These are phyloP conservation scores for Carassius carassius DNA, from an alignment of 2,113 vertebrate species.

Conservation along the genomic window DNA sequence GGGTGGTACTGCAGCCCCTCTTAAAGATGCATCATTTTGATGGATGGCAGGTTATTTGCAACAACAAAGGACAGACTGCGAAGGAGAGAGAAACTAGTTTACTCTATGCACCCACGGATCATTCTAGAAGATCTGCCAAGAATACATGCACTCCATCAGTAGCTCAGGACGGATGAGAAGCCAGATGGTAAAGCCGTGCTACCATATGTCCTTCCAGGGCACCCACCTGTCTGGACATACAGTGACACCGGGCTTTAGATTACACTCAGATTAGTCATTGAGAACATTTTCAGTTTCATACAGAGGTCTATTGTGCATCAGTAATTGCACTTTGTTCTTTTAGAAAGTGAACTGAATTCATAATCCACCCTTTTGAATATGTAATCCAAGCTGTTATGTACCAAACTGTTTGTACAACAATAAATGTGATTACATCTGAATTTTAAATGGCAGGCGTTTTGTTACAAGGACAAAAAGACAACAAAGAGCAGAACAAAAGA, in stretches of 20 bases:
- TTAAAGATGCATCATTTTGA: slow-evolving; percentile 54
- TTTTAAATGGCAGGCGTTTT: slow-evolving; percentile 12
- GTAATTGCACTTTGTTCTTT: background rate
- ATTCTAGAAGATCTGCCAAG: slow-evolving; percentile 57
- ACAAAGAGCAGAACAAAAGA: background rate
- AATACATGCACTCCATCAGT: slow-evolving; percentile 51
- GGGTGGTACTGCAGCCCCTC: slow-evolving; percentile 41
- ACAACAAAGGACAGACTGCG: slow-evolving; percentile 59
- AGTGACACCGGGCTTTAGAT: slow-evolving; percentile 39
- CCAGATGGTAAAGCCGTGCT: slow-evolving; percentile 46
- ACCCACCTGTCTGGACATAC: slow-evolving; percentile 49
- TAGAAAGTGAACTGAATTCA: slow-evolving; percentile 9
- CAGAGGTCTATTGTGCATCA: background rate
- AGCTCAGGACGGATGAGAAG: slow-evolving; percentile 45
- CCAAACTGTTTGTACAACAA: slow-evolving; percentile 9
- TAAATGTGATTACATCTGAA: background rate
- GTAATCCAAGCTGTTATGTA: background rate
- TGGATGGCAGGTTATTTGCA: slow-evolving; percentile 60
- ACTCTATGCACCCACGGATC: slow-evolving; percentile 45
- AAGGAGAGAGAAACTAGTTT: slow-evolving; percentile 51
- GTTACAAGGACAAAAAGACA: background rate
- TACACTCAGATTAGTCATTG: slow-evolving; percentile 36
- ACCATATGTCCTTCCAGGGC: slow-evolving; percentile 51
- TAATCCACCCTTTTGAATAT: slow-evolving; percentile 6
- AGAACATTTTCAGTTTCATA: background rate